Base-by-base conservation (phyloP, 2,888 invertebrate species). In the Anticlea derivata region DNA sequence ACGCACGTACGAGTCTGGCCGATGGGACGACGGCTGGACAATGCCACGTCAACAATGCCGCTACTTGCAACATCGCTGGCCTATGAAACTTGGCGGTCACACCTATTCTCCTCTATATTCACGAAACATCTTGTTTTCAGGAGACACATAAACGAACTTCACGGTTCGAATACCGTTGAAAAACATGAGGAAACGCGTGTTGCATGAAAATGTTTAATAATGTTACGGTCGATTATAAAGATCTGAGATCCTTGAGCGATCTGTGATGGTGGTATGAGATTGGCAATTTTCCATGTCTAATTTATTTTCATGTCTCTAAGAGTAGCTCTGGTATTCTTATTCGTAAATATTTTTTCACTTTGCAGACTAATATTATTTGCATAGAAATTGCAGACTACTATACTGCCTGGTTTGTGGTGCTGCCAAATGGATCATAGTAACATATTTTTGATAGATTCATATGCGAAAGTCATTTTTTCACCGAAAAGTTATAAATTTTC, bases 31-130 rank as follows among this genome's bases (percentile, higher is more conserved):
- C 73, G 68, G 62, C 77, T 80, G 87, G 87, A 89, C 89, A 89
- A 90, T 88, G 84, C 81, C 84, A 74, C 73, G 75, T 74, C 75
- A 80, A 89, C 87, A 88, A 89, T 80, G 82, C 75, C 63, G 70
- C 73, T 69, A 75, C 86, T 90, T 88, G 86, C 84, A 87, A 87
- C 77, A 76, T 69, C 62, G 66, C 71, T 76, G 75, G 73, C 70
- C 82, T 79, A 78, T 75, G 79, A 80, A 75, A 75, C 75, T 72
- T 80, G 75, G 78, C 80, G 79, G 84, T 81, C 83, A 85, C 80
- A 78, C 76, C 66, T 54, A 79, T 81, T 80, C 71, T 75, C 71
- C 70, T 70, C 72, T 68, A 60, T 61, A 73, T 75, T 70, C 66
- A 70, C 63, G 40, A 70, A 72, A 68, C 63, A 69, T 62, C 63